Evolutionary conservation across 2,888 invertebrate genomes (phyloP).

Genomic region (Geophilus truncorum): DNA sequence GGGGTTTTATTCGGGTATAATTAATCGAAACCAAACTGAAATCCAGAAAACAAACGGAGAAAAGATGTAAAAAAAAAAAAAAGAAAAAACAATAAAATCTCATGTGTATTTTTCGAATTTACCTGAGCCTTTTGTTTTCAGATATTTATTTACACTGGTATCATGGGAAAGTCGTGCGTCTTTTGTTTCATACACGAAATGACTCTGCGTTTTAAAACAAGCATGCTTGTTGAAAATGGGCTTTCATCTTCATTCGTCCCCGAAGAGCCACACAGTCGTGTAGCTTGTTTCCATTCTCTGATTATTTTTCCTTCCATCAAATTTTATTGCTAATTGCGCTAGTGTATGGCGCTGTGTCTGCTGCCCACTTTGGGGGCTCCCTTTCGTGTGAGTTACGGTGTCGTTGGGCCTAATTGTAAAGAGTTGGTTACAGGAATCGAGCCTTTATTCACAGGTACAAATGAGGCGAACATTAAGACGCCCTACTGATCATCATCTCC

Average conservation of each 20-base stretch:
- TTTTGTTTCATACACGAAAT: not conserved
- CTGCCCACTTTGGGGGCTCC: conserved; percentile 12
- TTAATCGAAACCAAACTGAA: not conserved
- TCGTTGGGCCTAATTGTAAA: conserved; percentile 7
- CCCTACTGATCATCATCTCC: not conserved
- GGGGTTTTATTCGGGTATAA: not conserved
- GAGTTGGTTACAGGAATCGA: conserved; percentile 1
- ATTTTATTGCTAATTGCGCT: conserved; percentile 7
- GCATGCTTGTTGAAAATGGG: not conserved
- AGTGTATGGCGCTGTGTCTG: not conserved
- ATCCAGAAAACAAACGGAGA: not conserved
- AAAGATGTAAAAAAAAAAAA: not conserved
- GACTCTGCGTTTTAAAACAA: not conserved
- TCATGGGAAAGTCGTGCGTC: not conserved
- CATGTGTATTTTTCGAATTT: not conserved
- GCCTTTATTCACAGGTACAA: conserved; percentile 20
- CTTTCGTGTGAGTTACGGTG: not conserved
- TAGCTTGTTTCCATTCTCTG: not conserved
- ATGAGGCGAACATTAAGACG: conserved; percentile 16
- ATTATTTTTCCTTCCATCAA: conserved; percentile 20
- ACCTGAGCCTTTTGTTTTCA: not conserved
- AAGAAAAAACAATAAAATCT: not conserved
- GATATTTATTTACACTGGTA: not conserved
- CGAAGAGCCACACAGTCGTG: not conserved
- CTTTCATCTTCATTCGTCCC: conserved; percentile 11